Conservation (phyloP, 2,797 vertebrate species). For the Benthosema pterotum region DNA sequence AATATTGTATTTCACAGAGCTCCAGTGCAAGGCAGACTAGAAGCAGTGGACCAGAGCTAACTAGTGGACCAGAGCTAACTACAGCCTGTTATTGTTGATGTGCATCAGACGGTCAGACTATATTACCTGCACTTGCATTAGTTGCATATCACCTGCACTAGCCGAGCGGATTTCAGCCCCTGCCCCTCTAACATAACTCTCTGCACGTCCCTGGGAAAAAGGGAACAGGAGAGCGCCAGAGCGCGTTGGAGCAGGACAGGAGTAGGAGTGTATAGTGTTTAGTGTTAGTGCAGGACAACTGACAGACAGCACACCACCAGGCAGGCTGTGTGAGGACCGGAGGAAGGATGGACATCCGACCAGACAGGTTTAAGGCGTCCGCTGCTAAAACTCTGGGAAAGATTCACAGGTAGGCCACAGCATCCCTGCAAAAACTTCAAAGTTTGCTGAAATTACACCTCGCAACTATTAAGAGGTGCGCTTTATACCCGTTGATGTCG, state of each 20-base stretch:
- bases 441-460: constrained; percentile 1
- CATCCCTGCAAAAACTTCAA: neutral
- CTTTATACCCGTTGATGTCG: constrained; percentile 30
- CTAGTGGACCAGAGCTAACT: no score
- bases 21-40: no score
- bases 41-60: no score
- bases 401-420: constrained; percentile 82
- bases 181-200: no score
- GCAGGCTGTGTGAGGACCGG: constrained; percentile 66
- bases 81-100: no score
- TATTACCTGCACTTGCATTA: no score
- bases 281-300: constrained; percentile 58
- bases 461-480: constrained; percentile 2
- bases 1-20: no score
- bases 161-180: no score
- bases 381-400: constrained; percentile 83
- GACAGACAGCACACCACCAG: constrained; percentile 66
- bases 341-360: constrained; percentile 86
- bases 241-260: constrained; percentile 54
- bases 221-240: constrained; percentile 30
- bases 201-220: constrained; percentile 1
- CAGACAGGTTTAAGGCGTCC: constrained; percentile 82
- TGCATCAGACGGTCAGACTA: no score
- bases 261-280: constrained; percentile 31
- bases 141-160: no score